Base-by-base conservation (phyloP, 2,797 vertebrate genomes). In the Semotilus atromaculatus region DNA sequence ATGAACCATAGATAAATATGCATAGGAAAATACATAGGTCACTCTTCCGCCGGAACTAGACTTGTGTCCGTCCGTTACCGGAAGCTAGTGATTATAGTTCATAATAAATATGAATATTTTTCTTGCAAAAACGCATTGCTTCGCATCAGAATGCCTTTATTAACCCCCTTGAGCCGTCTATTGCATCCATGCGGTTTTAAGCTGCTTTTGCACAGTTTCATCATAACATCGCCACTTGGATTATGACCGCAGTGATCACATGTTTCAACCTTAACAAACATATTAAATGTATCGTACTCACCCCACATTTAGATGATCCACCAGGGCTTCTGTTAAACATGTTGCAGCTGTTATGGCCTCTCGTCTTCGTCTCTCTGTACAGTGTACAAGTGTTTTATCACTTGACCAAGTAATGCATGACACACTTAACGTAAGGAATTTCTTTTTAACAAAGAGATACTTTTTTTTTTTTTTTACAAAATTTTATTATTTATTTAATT, bases 271-370 rank as follows among this genome's bases (percentile, higher is more conserved):
- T 75, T 82, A 3, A 51, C 16, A 18, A 21, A 66, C 60, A 36
- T 23, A 26, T 38, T 7, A 68, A 31, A 40, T n/a, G 18, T 18
- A 4, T 8, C 26, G 4, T 23, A 29, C 96, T 86, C 96, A 99
- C 97, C 97, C 97, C 40, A 98, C 97, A 84, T 98, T 98, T 66
- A 99, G 96, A 88, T 98, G 97, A 84, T 98, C 97, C 55, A 98
- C 97, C 89, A 99, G 89, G 7, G 97, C 97, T 94, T 98, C 97
- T 0, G 97, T 98, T 83, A 99, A 91, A 89, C 94, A 94, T 19
- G 97, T 98, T 11, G 97, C 97, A 18, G 97, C 97, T 48, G 96
- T 83, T 58, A 98, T 97, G 1, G 97, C 97, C 72, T 98, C 97
- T 88, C 96, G 94, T 66, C 97, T 94, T 45, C 97, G 94, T 88